Conservation (phyloP, 2,888 invertebrate species). For the Rotaria magnacalcarata region DNA sequence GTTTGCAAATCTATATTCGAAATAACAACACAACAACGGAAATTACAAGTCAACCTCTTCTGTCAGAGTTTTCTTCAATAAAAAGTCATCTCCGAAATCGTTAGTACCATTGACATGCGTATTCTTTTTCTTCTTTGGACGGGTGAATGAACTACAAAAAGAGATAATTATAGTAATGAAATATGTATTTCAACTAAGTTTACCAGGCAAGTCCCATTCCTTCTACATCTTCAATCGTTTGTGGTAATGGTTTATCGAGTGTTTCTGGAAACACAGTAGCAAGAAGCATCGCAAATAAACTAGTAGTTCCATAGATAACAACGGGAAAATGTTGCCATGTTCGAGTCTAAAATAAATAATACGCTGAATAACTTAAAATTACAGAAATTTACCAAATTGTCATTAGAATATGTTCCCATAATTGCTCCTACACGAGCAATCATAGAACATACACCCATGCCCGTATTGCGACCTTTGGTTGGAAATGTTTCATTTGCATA, state of each 20-base stretch:
- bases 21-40: neutral
- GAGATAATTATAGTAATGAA: neutral
- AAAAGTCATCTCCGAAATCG: neutral
- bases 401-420: conserved; percentile 17
- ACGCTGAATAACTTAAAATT: neutral
- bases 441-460: conserved; percentile 45
- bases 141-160: neutral
- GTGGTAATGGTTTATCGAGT: neutral
- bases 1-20: neutral
- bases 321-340: neutral
- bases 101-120: neutral
- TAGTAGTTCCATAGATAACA: neutral
- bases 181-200: neutral
- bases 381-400: neutral
- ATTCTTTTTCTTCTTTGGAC: neutral
- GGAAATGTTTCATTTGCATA: conserved; percentile 45
- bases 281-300: neutral
- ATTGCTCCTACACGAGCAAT: conserved; percentile 41
- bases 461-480: conserved; percentile 38
- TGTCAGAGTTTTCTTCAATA: neutral
- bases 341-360: neutral
- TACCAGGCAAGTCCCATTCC: neutral
- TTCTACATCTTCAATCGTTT: neutral
- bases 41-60: neutral
- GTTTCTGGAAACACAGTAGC: neutral